These are phyloP conservation scores for Yponomeuta cagnagella DNA, from an alignment of 2,888 invertebrate genomes.

Conservation along the genomic window DNA sequence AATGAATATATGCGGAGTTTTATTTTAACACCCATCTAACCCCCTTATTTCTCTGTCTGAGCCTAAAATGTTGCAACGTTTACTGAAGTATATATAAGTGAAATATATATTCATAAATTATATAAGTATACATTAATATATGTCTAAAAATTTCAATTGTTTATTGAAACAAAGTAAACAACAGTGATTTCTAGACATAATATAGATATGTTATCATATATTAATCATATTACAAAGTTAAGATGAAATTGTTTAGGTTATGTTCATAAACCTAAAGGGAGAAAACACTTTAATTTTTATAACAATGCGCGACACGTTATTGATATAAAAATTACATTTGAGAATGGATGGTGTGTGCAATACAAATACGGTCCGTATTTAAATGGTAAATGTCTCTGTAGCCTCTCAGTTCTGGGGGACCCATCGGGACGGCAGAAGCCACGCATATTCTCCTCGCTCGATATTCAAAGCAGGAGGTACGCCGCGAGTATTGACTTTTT, in stretches of 20 bases:
- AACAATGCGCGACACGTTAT: too few relatives aligned
- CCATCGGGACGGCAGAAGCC: conserved; percentile 66
- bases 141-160: too few relatives aligned
- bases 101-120: too few relatives aligned
- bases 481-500: neutral
- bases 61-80: conserved; percentile 1
- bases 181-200: too few relatives aligned
- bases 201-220: too few relatives aligned
- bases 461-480: conserved; percentile 66
- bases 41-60: neutral
- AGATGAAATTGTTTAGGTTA: too few relatives aligned
- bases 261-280: too few relatives aligned
- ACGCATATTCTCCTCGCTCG: conserved; percentile 70
- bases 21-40: conserved; percentile 33
- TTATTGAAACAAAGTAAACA: neutral
- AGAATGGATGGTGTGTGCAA: too few relatives aligned
- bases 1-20: conserved; percentile 42
- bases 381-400: conserved; percentile 43
- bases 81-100: neutral
- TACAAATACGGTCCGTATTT: conserved; percentile 15
- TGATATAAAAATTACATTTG: too few relatives aligned
- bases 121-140: too few relatives aligned
- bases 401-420: conserved; percentile 69
- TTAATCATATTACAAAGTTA: too few relatives aligned
- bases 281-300: too few relatives aligned